Base-by-base conservation (phyloP, 2,888 invertebrate genomes). In the Noctua pronuba region DNA sequence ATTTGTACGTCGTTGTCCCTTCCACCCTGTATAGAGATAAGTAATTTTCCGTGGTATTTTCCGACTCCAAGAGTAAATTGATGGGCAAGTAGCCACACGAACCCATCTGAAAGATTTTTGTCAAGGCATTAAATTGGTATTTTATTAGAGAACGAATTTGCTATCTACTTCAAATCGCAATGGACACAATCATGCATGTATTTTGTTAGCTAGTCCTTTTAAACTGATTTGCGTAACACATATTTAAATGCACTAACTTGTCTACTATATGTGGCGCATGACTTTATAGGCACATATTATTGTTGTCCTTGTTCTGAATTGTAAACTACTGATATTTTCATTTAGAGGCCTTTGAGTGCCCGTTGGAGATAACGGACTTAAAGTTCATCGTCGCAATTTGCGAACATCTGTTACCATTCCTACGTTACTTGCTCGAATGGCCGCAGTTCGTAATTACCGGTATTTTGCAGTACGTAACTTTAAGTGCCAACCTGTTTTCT, bases 401-500 rank as follows among this genome's bases (percentile, higher is more conserved):
- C 74, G 71, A 86, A 83, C 88, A 88, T 86, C 83, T 87, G 88
- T 86, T 84, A 80, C 77, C 49, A 78, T 85, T 86, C 58, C 73
- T 73, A 65, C 78, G 38, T 64, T 58, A 74, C 70, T 72, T 38
- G 49, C 21, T 58, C 55, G 31, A 44, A 72, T 38, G 55, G 28
- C 46, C 49, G n/a, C 41, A 72, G 71, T 65, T 66, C 62, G 65
- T 58, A 78, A 79, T 77, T 84, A 76, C 75, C 72, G 35, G 82
- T 79, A 78, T 76, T 70, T 73, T 49, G 31, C 62, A 46, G 58
- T 68, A 77, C 77, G 75, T 75, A 79, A 84, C 75, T 64, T 62
- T 81, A 86, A 85, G 68, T 76, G 82, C 5, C 49, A 81, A 86
- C 84, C 80, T 74, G 84, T 86, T 88, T 84, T 81, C 77, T 80